Base-by-base conservation (phyloP, 2,888 invertebrate genomes). In the Drosophila neutralis region DNA sequence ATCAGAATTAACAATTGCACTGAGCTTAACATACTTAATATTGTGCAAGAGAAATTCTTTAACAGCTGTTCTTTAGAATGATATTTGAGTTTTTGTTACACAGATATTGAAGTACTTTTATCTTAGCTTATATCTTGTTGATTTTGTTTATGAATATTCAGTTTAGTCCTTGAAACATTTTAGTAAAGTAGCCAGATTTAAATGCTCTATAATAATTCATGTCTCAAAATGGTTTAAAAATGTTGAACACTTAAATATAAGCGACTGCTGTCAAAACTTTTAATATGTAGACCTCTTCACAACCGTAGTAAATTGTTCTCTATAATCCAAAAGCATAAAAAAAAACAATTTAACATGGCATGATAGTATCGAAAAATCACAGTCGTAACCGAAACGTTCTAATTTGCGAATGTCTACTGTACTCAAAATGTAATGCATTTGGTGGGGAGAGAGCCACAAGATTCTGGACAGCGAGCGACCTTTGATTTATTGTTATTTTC, bases 401-500 rank as follows among this genome's bases (percentile, higher is more conserved):
- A 42, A 42, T 57, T 57, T 42, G 42, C 57, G 57, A 57, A 29
- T 29, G 57, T 21, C 21, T 40, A 57, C 57, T 42, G 42, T 58
- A 69, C 64, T 53, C 73, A 71, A 62, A 73, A 65, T 62, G 81
- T 60, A 81, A 68, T 77, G 63, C 33, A 66, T 66, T 58, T 80
- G 42, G 36, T 45, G 45, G 29, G 27, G 21, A 2, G 18, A 24
- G 42, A 7, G 21, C 35, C 31, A 38, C 15, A 10, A n/a, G 53
- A 70, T 58, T 35, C 38, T 38, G 64, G 56, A 56, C 59, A 69
- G 78, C 77, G 78, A 68, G 73, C 73, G 73, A 83, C 82, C 90
- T 81, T 89, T 87, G 86, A 87, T 87, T 87, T 90, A 87, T 87
- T 67, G 86, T 89, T 90, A 90, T 89, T 87, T 90, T 90, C 69